Conservation (phyloP, 2,113 vertebrate genomes). For the Perca schrenkii region DNA sequence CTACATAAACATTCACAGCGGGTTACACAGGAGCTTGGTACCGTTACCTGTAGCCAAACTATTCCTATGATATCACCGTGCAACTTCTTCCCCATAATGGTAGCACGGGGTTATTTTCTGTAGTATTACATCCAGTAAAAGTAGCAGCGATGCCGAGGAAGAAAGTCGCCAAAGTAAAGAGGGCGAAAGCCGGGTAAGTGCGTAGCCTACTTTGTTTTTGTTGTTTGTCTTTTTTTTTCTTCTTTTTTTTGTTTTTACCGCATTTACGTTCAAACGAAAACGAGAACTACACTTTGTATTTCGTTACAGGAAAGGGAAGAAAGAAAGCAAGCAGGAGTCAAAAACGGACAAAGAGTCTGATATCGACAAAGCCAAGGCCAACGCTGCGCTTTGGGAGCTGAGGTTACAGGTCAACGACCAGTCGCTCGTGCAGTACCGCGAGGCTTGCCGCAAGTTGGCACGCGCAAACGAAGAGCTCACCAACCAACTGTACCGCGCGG, state of each 20-base stretch:
- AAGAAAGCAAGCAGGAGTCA: constrained; percentile 71
- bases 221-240: neutral
- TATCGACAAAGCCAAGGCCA: constrained; percentile 84
- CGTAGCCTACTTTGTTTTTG: neutral
- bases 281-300: neutral
- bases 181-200: constrained; percentile 76
- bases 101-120: neutral
- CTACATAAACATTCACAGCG: constrained; percentile 51
- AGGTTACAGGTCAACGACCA: constrained; percentile 82
- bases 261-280: neutral
- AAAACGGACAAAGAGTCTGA: constrained; percentile 80
- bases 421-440: constrained; percentile 82
- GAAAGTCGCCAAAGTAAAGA: constrained; percentile 79
- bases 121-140: neutral
- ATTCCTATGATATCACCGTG: neutral
- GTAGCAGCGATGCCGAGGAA: constrained; percentile 78
- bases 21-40: neutral
- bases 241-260: neutral
- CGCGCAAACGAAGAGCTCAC: constrained; percentile 84
- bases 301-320: constrained; percentile 78
- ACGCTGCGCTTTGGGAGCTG: constrained; percentile 86
- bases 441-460: constrained; percentile 79
- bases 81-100: neutral
- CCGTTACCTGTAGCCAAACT: too few relatives aligned
- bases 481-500: constrained; percentile 81